Conservation (phyloP, 2,888 invertebrate species). For the Melanotus villosus region DNA sequence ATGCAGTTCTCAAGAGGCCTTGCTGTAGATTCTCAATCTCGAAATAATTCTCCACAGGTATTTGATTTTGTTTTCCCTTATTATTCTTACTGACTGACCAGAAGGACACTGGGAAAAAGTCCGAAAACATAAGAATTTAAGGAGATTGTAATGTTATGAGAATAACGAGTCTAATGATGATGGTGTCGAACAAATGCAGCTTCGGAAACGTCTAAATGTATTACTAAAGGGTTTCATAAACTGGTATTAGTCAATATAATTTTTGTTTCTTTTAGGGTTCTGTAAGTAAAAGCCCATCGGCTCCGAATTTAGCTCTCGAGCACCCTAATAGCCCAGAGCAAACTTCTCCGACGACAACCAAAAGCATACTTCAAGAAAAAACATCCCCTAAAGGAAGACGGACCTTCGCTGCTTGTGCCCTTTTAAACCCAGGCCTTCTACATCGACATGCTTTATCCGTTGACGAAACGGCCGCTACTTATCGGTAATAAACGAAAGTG, state of each 20-base stretch:
- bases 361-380: slow-evolving; percentile 47
- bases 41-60: slow-evolving; percentile 59
- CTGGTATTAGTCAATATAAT: too few relatives aligned
- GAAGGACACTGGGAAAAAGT: too few relatives aligned
- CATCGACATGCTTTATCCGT: slow-evolving; percentile 88
- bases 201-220: too few relatives aligned
- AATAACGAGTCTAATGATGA: too few relatives aligned
- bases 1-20: slow-evolving; percentile 70
- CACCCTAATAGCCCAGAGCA: slow-evolving; percentile 60
- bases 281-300: slow-evolving; percentile 72
- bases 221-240: too few relatives aligned
- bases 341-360: slow-evolving; percentile 51
- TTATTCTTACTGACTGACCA: too few relatives aligned
- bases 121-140: too few relatives aligned
- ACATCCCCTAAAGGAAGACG: slow-evolving; percentile 38
- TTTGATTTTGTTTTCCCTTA: too few relatives aligned
- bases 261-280: slow-evolving; percentile 64
- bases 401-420: slow-evolving; percentile 68
- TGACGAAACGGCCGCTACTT: slow-evolving; percentile 76
- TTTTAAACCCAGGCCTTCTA: slow-evolving; percentile 76
- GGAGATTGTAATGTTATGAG: too few relatives aligned
- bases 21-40: slow-evolving; percentile 60
- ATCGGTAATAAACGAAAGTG: slow-evolving; percentile 57
- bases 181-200: too few relatives aligned
- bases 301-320: slow-evolving; percentile 71